Evolutionary conservation across 1,140 invertebrate genomes (phyloP).

Genomic region (Campodea augens): DNA sequence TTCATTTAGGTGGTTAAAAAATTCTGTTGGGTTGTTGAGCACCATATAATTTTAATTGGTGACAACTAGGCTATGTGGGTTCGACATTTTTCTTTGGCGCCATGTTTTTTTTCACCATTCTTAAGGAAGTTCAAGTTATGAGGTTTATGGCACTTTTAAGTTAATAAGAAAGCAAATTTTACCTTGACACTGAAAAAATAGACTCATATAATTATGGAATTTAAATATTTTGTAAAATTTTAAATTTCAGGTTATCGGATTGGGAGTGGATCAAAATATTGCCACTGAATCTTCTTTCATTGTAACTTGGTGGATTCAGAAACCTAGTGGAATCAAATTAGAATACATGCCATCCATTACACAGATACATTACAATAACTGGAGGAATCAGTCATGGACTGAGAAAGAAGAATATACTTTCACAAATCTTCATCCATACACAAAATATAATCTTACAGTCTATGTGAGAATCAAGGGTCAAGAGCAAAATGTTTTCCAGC

Average conservation of each 20-base stretch:
- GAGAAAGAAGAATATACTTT: constrained; percentile 34
- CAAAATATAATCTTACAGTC: constrained; percentile 54
- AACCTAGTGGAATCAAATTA: constrained; percentile 23
- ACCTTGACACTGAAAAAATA: too few relatives aligned
- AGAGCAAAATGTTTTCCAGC: constrained; percentile 28
- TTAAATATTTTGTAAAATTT: too few relatives aligned
- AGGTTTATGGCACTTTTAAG: too few relatives aligned
- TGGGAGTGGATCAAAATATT: constrained; percentile 30
- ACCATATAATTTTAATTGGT: too few relatives aligned
- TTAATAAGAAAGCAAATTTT: too few relatives aligned
- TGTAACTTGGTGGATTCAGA: constrained; percentile 34
- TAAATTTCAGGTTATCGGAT: constrained; percentile 23
- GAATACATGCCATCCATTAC: constrained; percentile 40
- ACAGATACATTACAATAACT: constrained; percentile 19
- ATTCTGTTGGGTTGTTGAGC: too few relatives aligned
- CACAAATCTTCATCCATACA: constrained; percentile 41
- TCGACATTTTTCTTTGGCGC: too few relatives aligned
- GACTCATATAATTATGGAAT: too few relatives aligned
- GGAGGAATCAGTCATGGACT: constrained; percentile 26
- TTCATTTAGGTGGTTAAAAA: too few relatives aligned
- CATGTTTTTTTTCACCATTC: too few relatives aligned
- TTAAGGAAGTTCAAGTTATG: too few relatives aligned
- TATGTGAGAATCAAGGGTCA: constrained; percentile 37
- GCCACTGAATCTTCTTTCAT: constrained; percentile 29
- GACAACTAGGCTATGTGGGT: too few relatives aligned